phyloP scores from a whole-genome alignment of 2,797 vertebrate species.

The Vespertilio murinus region DNA sequence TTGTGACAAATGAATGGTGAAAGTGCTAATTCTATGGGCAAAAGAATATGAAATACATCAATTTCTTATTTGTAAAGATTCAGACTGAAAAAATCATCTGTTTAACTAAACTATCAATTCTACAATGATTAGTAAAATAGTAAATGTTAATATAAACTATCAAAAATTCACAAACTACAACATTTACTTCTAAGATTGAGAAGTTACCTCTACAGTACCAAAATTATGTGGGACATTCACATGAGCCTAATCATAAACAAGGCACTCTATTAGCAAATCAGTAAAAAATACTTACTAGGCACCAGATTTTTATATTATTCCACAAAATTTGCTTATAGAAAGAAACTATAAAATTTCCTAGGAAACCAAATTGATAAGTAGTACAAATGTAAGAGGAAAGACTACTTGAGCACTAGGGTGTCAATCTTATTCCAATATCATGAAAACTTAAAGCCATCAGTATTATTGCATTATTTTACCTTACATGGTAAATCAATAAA shows the following conservation, averaged over 20 bases:
- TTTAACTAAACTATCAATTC: conserved; percentile 16
- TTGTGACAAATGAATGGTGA: conserved; percentile 45
- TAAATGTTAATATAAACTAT: neutral
- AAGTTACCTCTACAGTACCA: neutral
- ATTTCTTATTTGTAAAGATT: neutral
- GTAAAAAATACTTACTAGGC: neutral
- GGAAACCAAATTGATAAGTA: conserved; percentile 71
- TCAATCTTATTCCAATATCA: conserved; percentile 84
- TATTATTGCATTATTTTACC: conserved; percentile 85
- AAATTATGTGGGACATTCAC: neutral
- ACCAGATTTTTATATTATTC: neutral
- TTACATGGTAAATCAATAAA: conserved; percentile 82
- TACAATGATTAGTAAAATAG: neutral
- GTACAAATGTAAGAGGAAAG: conserved; percentile 82
- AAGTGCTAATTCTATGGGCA: neutral
- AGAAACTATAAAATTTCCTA: conserved; percentile 12
- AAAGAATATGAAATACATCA: neutral
- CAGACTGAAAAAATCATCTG: neutral
- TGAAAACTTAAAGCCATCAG: conserved; percentile 83
- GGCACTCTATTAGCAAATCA: neutral
- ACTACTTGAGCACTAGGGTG: conserved; percentile 80
- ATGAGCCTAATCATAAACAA: conserved; percentile 26
- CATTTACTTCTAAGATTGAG: conserved; percentile 3
- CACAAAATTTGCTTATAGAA: neutral
- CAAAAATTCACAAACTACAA: neutral